phyloP scores from a whole-genome alignment of 2,113 vertebrate species.

The Monarcha castaneiventris region DNA sequence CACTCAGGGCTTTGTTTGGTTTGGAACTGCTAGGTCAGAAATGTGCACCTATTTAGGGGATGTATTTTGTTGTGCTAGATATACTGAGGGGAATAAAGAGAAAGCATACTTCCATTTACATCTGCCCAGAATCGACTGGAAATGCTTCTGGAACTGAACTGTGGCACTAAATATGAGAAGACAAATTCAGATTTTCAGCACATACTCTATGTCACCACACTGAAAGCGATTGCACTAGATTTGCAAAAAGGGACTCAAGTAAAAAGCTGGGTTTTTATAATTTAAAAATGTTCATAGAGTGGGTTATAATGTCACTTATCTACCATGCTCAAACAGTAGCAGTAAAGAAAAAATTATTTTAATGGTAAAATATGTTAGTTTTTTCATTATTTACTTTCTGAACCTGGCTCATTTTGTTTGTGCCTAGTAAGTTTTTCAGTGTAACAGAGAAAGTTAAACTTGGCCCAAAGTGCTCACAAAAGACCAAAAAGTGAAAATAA shows the following conservation, averaged over 20 bases:
- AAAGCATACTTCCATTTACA: neutral
- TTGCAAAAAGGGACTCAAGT: neutral
- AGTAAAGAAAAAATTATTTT: neutral
- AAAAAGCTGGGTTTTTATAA: neutral
- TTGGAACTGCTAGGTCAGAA: neutral
- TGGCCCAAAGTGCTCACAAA: neutral
- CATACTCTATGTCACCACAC: neutral
- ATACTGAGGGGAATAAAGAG: neutral
- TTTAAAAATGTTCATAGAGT: neutral
- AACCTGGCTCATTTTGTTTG: neutral
- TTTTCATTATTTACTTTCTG: neutral
- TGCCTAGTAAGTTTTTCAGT: neutral
- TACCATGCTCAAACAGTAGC: neutral
- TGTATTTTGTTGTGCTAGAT: neutral
- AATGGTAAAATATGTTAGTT: neutral
- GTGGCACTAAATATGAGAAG: neutral
- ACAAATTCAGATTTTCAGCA: neutral
- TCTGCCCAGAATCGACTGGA: neutral
- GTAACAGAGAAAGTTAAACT: neutral
- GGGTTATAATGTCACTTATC: neutral
- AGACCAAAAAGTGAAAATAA: neutral
- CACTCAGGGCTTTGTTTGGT: neutral
- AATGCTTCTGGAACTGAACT: neutral
- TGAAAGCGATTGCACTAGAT: neutral
- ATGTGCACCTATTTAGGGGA: neutral